Conservation (phyloP, 2,113 vertebrate genomes). For the Lagenorhynchus albirostris region DNA sequence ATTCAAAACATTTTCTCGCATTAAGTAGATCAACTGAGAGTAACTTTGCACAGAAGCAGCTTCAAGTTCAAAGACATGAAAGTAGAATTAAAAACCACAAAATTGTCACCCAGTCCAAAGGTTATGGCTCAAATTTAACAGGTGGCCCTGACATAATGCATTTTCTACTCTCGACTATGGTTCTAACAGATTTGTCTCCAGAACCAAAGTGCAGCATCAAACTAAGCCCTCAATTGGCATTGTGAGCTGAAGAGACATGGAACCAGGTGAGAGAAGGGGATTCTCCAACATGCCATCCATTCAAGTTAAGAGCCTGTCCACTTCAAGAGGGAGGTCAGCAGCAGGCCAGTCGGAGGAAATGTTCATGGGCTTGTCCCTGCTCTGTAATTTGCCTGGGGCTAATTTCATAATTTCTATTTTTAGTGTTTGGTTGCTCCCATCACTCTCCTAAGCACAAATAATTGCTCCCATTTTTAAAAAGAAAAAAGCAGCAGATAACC, state of each 20-base stretch:
- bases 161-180: slow-evolving; percentile 44
- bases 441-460: slow-evolving; percentile 79
- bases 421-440: slow-evolving; percentile 69
- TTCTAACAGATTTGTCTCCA: slow-evolving; percentile 51
- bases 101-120: slow-evolving; percentile 51
- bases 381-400: slow-evolving; percentile 74
- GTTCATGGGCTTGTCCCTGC: slow-evolving; percentile 63
- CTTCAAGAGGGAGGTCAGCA: slow-evolving; percentile 72
- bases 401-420: slow-evolving; percentile 79
- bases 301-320: slow-evolving; percentile 60
- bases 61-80: slow-evolving; percentile 55
- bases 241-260: slow-evolving; percentile 33
- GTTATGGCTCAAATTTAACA: slow-evolving; percentile 44
- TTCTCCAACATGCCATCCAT: slow-evolving; percentile 55
- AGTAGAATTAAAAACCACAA: slow-evolving; percentile 60
- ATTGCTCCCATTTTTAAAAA: slow-evolving; percentile 81
- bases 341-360: slow-evolving; percentile 64
- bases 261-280: background rate
- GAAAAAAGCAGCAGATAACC: slow-evolving; percentile 72
- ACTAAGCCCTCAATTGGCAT: slow-evolving; percentile 48
- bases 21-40: background rate
- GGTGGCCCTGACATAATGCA: slow-evolving; percentile 7
- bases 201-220: slow-evolving; percentile 49
- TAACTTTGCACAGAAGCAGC: background rate
- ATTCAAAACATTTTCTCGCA: slow-evolving; percentile 14